These are phyloP conservation scores for Drosophila dives DNA, from an alignment of 2,888 invertebrate genomes.

Conservation along the genomic window DNA sequence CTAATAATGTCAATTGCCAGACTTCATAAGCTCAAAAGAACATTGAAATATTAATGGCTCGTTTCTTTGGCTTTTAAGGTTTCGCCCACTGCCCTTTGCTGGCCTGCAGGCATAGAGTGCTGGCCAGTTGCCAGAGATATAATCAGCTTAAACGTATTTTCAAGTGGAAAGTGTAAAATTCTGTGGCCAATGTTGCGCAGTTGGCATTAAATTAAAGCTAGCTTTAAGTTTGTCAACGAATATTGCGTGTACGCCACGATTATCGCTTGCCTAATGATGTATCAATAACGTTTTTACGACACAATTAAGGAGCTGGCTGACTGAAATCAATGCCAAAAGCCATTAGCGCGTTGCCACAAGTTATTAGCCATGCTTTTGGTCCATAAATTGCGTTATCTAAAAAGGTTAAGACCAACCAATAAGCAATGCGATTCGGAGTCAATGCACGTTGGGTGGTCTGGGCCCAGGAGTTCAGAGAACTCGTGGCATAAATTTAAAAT, in stretches of 20 bases:
- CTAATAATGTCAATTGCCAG: not conserved
- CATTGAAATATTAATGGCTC: not conserved
- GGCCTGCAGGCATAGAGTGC: not conserved
- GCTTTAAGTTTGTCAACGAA: constrained; percentile 47
- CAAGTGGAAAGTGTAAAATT: not conserved
- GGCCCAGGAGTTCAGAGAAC: constrained; percentile 54
- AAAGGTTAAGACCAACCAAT: constrained; percentile 23
- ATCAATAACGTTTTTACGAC: constrained; percentile 73
- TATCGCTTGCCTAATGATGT: constrained; percentile 72
- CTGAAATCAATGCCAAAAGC: constrained; percentile 60
- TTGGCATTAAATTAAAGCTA: constrained; percentile 9
- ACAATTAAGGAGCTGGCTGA: constrained; percentile 54
- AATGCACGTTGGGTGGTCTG: constrained; percentile 22
- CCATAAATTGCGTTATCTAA: constrained; percentile 54
- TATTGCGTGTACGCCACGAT: constrained; percentile 63
- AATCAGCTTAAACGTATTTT: constrained; percentile 13
- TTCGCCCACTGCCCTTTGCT: constrained; percentile 5
- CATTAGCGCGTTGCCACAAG: constrained; percentile 50
- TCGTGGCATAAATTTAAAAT: constrained; percentile 63
- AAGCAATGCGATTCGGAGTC: constrained; percentile 15
- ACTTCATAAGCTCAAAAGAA: not conserved
- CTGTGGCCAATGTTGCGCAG: not conserved
- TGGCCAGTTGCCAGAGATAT: constrained; percentile 23
- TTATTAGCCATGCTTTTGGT: constrained; percentile 44
- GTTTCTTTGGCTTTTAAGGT: not conserved